Base-by-base conservation (phyloP, 2,797 vertebrate genomes). In the Coccyzus lansbergi region DNA sequence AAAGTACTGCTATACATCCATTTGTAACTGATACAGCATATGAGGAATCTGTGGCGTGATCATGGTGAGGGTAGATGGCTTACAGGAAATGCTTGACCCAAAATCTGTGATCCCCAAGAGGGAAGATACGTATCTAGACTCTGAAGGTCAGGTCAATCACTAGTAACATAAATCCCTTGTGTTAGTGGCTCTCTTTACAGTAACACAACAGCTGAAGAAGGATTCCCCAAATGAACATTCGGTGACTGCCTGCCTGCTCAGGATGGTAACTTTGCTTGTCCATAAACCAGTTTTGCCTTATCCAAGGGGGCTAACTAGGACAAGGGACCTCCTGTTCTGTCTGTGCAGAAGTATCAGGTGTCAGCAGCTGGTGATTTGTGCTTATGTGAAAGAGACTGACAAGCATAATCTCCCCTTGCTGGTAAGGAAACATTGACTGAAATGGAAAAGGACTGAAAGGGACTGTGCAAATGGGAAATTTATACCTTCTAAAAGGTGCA, bases 131-230 rank as follows among this genome's bases (percentile, higher is more conserved):
- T 38, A 63, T 82, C 69, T 51, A 0, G 25, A 7, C 52, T 36
- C 38, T 19, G 34, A 56, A 75, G 40, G 33, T 83, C 29, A 58
- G 31, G 12, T 64, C 33, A 40, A 34, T 60, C 9, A 1, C 24
- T 72, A 22, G 42, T 67, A 34, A 86, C 86, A 51, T 83, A 86
- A 87, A 51, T 83, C 22, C 53, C 24, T 68, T 3, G 0, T 29
- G 5, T 48, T 28, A 46, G 40, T 78, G 72, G 36, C 21, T 76
- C 56, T 65, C 8, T 77, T 72, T 48, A 34, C 25, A 49, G 18
- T 75, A 52, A 71, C 34, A 17, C 33, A n/a, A n/a, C 34, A 87
- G 78, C 60, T 91, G 88, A 60, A 49, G 65, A 88, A 75, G 46
- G 16, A 24, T 22, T 48, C 46, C 46, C 46, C 22, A 48, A 48